Evolutionary conservation across 2,888 invertebrate genomes (phyloP).

Genomic region (Limnephilus marmoratus): DNA sequence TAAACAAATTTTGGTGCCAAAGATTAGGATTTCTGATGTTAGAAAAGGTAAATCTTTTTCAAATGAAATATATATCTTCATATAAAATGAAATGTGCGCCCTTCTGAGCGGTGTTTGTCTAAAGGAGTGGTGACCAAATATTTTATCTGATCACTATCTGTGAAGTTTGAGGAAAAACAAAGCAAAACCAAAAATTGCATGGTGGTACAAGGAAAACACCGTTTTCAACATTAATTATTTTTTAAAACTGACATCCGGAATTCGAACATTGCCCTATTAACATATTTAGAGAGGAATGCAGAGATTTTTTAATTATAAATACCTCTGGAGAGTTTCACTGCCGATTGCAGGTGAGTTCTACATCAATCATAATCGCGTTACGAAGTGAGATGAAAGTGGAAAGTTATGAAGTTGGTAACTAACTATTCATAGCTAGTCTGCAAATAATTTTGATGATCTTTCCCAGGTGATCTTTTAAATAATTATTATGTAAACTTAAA

Average conservation of each 20-base stretch:
- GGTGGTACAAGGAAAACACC: background rate
- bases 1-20: constrained; percentile 70
- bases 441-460: background rate
- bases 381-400: background rate
- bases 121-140: background rate
- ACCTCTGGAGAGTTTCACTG: background rate
- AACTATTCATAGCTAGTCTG: no score
- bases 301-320: background rate
- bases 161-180: background rate
- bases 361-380: background rate
- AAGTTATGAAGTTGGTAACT: background rate
- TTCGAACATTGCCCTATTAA: no score
- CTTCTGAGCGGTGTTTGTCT: background rate
- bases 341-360: background rate
- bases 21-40: constrained; percentile 56
- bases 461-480: no score
- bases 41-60: constrained; percentile 19
- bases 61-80: background rate
- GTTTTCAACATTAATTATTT: background rate
- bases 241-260: background rate
- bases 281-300: no score
- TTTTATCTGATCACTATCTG: background rate
- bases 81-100: background rate
- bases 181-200: no score
- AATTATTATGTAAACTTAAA: no score